Conservation (phyloP, 2,113 vertebrate genomes). For the Lichenostomus cassidix region DNA sequence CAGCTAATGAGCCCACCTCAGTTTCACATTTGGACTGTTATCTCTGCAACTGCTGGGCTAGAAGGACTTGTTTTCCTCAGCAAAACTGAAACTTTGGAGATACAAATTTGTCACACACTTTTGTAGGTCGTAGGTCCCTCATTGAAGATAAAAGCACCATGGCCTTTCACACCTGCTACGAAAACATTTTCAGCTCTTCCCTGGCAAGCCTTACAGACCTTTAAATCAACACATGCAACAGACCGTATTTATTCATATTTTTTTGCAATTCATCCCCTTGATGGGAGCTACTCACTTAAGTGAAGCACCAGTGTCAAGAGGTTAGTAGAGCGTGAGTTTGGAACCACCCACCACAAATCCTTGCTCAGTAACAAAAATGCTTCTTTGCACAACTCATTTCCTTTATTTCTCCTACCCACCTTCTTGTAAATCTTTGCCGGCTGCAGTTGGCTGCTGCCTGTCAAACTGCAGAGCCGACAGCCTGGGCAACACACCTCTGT, state of each 20-base stretch:
- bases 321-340: rapidly evolving
- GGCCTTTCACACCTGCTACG: rapidly evolving
- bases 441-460: neutral
- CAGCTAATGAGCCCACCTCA: neutral
- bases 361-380: neutral
- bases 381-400: neutral
- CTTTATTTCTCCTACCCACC: neutral
- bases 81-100: neutral
- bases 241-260: neutral
- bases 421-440: neutral
- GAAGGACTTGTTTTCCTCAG: neutral
- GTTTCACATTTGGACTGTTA: neutral
- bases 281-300: neutral
- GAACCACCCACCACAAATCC: neutral
- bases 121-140: neutral
- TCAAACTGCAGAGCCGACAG: neutral
- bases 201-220: neutral
- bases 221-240: neutral
- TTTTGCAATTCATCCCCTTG: neutral
- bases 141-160: neutral
- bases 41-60: neutral
- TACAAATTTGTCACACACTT: neutral
- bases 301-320: neutral
- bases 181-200: neutral
- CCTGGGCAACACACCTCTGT: neutral